These are phyloP conservation scores for human (Homo sapiens) DNA, from an alignment of 2,113 vertebrate species.

Conservation along the genomic window GRCh38 chr15:57823501-57824000, in stretches of 20 bases:
- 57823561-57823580: background rate
- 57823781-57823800: background rate
- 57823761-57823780: background rate
- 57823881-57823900: rapidly evolving
- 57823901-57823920: no score
- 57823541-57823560: background rate
- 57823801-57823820: background rate
- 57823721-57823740: background rate
- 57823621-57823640: background rate
- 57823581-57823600: background rate
- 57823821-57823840: background rate
- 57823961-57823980: background rate
- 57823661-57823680: background rate
- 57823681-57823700: background rate
- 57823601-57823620: background rate
- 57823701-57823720: background rate
- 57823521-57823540: background rate
- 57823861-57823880: background rate
- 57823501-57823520: background rate
- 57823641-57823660: background rate
- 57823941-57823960: background rate
- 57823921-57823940: no score
- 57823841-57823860: background rate
- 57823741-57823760: background rate
- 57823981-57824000: background rate